Base-by-base conservation (phyloP, 2,797 vertebrate genomes). In the Phalloptychus januarius region DNA sequence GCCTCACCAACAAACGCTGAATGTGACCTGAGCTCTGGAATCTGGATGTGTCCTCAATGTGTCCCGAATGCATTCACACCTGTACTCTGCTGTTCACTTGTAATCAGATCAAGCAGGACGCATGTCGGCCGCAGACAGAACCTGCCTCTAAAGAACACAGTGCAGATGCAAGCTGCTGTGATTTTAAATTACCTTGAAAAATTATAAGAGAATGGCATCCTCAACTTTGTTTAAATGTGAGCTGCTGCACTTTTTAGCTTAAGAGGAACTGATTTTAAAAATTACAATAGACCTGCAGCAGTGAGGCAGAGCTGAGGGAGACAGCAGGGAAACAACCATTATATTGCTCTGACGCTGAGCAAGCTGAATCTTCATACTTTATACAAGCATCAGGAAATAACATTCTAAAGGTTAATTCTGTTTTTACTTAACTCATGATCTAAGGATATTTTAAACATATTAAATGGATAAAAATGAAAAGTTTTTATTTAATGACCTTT, bases 41-140 rank as follows among this genome's bases (percentile, higher is more conserved):
- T 38, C 28, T 58, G 40, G 58, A 58, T 12, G 52, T 71, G 65
- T 77, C 75, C 50, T 58, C 38, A 77, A 58, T 71, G n/a, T 58
- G 50, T 70, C 75, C 50, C 20, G 0, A 45, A 16, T 7, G 13
- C 69, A 67, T 71, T 77, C 44, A 56, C 76, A 78, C 52, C 52
- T 77, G 69, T 45, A 65, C 52, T 58, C 46, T 10, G 20, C 31
- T 58, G 50, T 61, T 58, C 69, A 36, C 38, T 33, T 56, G 48
- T 77, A 54, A 76, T 54, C 50, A 40, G 46, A 76, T 76, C 50
- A 70, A 54, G 15, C 74, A 48, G 61, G 56, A 48, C 25, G 12
- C 70, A 36, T 40, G 54, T 58, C 44, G 46, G 70, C 70, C 31
- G 31, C 44, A n/a, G 70, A 16, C 15, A 45, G 72, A 46, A 72